Evolutionary conservation across 2,113 vertebrate species (phyloP).

Genomic region (Chloroceryle aenea): DNA sequence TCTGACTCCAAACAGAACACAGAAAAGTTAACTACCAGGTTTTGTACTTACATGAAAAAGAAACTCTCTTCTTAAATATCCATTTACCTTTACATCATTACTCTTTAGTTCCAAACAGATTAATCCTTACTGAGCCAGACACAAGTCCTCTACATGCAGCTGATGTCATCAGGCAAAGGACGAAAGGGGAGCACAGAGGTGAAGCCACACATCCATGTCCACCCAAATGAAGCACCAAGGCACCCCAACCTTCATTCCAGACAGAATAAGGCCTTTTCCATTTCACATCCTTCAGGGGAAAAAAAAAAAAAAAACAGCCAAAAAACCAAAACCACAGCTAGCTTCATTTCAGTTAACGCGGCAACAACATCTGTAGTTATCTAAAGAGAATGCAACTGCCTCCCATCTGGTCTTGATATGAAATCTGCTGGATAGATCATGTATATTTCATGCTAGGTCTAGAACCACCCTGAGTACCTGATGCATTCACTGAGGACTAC

Average conservation of each 20-base stretch:
- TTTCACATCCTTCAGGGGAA: neutral
- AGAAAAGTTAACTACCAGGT: neutral
- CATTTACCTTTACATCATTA: neutral
- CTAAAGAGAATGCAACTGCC: neutral
- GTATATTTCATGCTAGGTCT: rapidly evolving
- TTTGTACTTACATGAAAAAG: neutral
- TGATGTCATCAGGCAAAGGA: neutral
- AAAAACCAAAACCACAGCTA: too few relatives aligned
- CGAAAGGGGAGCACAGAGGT: neutral
- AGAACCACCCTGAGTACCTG: neutral
- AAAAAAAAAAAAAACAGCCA: too few relatives aligned
- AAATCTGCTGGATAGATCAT: neutral
- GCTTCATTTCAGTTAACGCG: neutral
- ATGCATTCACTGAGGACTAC: neutral
- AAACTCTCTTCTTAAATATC: neutral
- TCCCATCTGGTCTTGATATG: neutral
- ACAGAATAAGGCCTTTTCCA: neutral
- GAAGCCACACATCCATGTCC: neutral
- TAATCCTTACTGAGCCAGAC: neutral
- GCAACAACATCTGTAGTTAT: neutral
- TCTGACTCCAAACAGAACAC: neutral
- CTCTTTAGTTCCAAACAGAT: neutral
- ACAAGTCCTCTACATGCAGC: rapidly evolving
- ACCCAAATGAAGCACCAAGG: neutral
- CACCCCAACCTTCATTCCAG: neutral